Evolutionary conservation across 2,888 invertebrate genomes (phyloP).

Genomic region (Gymnoscelis rufifasciata): DNA sequence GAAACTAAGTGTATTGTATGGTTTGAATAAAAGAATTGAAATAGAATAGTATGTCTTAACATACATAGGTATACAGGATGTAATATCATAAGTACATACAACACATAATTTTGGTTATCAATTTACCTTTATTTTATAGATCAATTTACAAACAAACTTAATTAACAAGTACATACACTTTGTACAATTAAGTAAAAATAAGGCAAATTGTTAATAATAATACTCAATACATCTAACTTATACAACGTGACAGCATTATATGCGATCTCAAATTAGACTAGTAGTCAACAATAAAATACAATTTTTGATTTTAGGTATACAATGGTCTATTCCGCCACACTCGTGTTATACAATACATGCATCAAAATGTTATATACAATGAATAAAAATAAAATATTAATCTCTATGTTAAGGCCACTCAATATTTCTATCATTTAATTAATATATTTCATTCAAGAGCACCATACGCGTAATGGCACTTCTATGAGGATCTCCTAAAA

Average conservation of each 20-base stretch:
- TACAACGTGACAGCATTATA: slow-evolving; percentile 61
- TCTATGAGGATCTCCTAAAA: slow-evolving; percentile 29
- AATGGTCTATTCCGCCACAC: slow-evolving; percentile 41
- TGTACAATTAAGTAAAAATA: slow-evolving; percentile 58
- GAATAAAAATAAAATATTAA: slow-evolving; percentile 44
- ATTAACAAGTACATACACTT: slow-evolving; percentile 69
- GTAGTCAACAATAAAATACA: slow-evolving; percentile 59
- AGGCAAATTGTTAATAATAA: slow-evolving; percentile 64
- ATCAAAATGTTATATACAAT: slow-evolving; percentile 64
- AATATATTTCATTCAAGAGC: slow-evolving; percentile 42
- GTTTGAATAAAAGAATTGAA: too few relatives aligned
- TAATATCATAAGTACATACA: too few relatives aligned
- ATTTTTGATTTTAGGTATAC: slow-evolving; percentile 51
- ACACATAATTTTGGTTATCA: slow-evolving; percentile 57
- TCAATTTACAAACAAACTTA: slow-evolving; percentile 71
- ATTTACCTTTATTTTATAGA: slow-evolving; percentile 71
- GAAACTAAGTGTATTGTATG: too few relatives aligned
- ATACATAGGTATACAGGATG: too few relatives aligned
- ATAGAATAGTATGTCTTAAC: too few relatives aligned
- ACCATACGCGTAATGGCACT: slow-evolving; percentile 48
- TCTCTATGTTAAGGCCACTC: slow-evolving; percentile 60
- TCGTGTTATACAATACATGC: slow-evolving; percentile 39
- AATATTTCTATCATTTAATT: slow-evolving; percentile 32
- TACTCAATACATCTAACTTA: slow-evolving; percentile 39
- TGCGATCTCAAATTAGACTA: slow-evolving; percentile 68